Base-by-base conservation (phyloP, 2,113 vertebrate genomes). In the Gallinago media region DNA sequence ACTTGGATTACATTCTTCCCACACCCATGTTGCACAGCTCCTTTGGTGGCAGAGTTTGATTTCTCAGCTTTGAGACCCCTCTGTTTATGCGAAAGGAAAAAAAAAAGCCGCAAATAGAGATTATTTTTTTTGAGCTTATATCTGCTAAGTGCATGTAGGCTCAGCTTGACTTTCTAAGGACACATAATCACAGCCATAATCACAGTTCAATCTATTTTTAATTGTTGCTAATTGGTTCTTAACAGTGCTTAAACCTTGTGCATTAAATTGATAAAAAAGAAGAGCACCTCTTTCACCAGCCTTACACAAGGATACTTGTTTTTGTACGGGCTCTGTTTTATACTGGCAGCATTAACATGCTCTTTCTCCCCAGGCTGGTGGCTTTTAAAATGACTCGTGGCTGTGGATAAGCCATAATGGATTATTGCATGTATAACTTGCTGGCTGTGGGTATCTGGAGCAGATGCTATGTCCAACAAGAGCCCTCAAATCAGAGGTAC, bases 221-320 rank as follows among this genome's bases (percentile, higher is more conserved):
- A 78, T 82, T 78, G 49, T 46, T 2, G 5, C 17, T 91, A 96
- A 91, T 89, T 82, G 73, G 75, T 91, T 91, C 66, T 89, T 89
- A 68, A 21, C 56, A 40, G 25, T 16, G 32, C 11, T 94, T 61
- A 87, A 87, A 22, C 44, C 44, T 16, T n/a, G 52, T 56, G 56
- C 75, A 75, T 56, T 75, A 68, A 72, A 65, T 34, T 21, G 29
- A 34, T 71, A 50, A 34, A 77, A 27, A 68, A 68, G 26, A 65
- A 42, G 11, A 29, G 20, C 27, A 12, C 9, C 12, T 56, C 42
- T 91, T 76, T 55, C 50, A 42, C n/a, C 21, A 54, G 42, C 16
- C 27, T 67, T 72, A 29, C 54, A 32, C 46, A 47, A 21, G 46
- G 21, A 47, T 4, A 2, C 40, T 80, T 55, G 12, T 11, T 77